A percentile compares a stretch with the other conserved stretches of the same genome.
Evolutionary conservation across 2,888 invertebrate species (phyloP).

Genomic region (Ypsolopha sequella): DNA sequence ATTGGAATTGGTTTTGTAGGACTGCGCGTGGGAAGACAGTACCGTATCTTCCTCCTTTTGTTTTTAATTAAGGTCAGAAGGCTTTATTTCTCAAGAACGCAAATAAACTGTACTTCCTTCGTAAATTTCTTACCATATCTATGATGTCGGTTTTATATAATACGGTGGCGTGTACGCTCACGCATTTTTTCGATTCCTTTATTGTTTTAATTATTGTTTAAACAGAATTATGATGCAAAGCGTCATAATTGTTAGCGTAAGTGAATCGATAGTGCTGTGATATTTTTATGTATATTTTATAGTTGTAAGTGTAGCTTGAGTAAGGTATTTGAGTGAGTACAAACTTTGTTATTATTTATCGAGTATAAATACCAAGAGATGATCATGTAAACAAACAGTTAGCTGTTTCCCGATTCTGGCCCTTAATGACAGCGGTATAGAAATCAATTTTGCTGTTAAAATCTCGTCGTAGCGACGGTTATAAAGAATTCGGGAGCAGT

Average conservation of each 20-base stretch:
- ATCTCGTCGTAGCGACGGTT: neutral
- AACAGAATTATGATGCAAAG: slow-evolving; percentile 30
- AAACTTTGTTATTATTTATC: slow-evolving; percentile 48
- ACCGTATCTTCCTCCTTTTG: too few species aligned
- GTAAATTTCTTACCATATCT: too few species aligned
- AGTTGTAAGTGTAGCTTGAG: slow-evolving; percentile 47
- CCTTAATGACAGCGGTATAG: neutral
- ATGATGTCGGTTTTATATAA: too few species aligned
- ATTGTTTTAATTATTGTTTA: slow-evolving; percentile 25
- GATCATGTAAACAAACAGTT: neutral
- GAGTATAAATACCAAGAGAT: slow-evolving; percentile 13
- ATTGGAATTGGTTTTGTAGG: neutral
- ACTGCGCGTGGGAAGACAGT: too few species aligned
- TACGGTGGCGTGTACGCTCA: slow-evolving; percentile 1
- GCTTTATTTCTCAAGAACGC: too few species aligned
- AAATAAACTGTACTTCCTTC: too few species aligned
- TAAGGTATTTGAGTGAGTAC: slow-evolving; percentile 55
- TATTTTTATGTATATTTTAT: slow-evolving; percentile 66
- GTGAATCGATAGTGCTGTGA: slow-evolving; percentile 71
- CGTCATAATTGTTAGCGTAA: slow-evolving; percentile 56
- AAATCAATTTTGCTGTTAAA: neutral
- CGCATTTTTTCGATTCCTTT: slow-evolving; percentile 49
- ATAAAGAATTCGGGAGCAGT: neutral
- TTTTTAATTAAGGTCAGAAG: too few species aligned
- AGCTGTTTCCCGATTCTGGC: slow-evolving; percentile 1